These are phyloP conservation scores for Argynnis bischoffii DNA, from an alignment of 2,888 invertebrate species.

Conservation along the genomic window DNA sequence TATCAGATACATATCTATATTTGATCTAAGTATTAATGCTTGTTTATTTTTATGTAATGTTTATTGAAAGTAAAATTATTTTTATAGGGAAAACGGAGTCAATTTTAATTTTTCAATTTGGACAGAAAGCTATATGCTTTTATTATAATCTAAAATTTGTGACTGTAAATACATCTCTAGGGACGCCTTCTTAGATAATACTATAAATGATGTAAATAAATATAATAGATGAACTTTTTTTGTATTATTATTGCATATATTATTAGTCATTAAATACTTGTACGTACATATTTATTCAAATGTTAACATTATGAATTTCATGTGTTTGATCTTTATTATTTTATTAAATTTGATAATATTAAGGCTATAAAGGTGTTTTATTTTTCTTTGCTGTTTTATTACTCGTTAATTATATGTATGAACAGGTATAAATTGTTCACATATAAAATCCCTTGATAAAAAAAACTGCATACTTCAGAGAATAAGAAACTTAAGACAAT, in stretches of 20 bases:
- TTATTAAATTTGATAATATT: slow-evolving; percentile 41
- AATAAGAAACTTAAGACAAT: too few relatives aligned
- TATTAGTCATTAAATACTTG: slow-evolving; percentile 33
- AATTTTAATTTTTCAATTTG: slow-evolving; percentile 27
- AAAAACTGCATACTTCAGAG: not conserved
- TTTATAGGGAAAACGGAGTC: slow-evolving; percentile 26
- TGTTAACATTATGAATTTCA: slow-evolving; percentile 37
- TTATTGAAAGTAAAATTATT: slow-evolving; percentile 19
- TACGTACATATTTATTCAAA: slow-evolving; percentile 35
- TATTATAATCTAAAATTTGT: slow-evolving; percentile 36
- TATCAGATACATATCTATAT: slow-evolving; percentile 58
- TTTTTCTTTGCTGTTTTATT: slow-evolving; percentile 7
- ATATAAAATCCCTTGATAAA: not conserved
- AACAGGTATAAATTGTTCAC: not conserved
- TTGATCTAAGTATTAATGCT: slow-evolving; percentile 37
- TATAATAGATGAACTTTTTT: slow-evolving; percentile 46
- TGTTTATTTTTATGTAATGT: slow-evolving; percentile 9
- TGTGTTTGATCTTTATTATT: slow-evolving; percentile 39
- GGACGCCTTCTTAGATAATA: slow-evolving; percentile 74
- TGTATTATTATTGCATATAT: slow-evolving; percentile 32
- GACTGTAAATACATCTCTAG: slow-evolving; percentile 57
- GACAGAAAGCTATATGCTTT: slow-evolving; percentile 32
- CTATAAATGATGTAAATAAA: slow-evolving; percentile 49
- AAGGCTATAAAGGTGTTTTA: slow-evolving; percentile 25
- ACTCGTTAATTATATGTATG: too few relatives aligned